phyloP scores from a whole-genome alignment of 35 echinoderm and acorn worm species.

The Holothuria glaberrima region DNA sequence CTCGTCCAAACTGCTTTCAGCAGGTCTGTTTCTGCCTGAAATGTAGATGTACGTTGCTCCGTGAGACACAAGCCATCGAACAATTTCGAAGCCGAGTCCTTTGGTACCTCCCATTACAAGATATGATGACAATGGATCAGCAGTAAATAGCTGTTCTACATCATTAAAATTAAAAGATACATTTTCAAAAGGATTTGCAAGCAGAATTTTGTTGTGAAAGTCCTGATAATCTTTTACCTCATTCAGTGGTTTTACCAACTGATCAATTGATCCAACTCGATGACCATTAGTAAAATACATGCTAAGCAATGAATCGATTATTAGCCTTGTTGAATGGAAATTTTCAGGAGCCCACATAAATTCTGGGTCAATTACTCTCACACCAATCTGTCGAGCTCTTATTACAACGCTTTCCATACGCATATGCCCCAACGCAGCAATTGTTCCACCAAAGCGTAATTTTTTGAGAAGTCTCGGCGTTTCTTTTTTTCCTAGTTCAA shows the following conservation, averaged over 20 bases:
- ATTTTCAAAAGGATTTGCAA: neutral
- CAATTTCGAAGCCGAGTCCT: constrained; percentile 64
- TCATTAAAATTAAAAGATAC: constrained; percentile 8
- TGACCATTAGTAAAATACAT: neutral
- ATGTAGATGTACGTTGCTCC: constrained; percentile 62
- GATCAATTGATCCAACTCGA: too few species aligned
- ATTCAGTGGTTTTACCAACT: neutral
- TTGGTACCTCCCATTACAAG: constrained; percentile 79
- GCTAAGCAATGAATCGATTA: neutral
- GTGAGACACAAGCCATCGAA: constrained; percentile 57
- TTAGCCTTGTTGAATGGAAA: neutral
- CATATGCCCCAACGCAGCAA: neutral
- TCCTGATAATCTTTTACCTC: neutral
- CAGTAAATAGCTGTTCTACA: neutral
- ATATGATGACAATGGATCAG: constrained; percentile 48
- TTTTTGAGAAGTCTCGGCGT: neutral
- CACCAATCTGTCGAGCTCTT: neutral
- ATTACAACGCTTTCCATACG: neutral
- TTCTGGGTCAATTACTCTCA: neutral
- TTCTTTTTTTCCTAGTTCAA: neutral
- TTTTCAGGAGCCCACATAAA: neutral
- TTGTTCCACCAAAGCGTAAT: neutral
- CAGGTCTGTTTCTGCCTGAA: constrained; percentile 26
- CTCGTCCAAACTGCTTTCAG: neutral
- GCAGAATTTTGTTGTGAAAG: neutral